A percentile compares a stretch with the other conserved stretches of the same genome.
Evolutionary conservation across 2,113 vertebrate species (phyloP).

Genomic region (Ondatra zibethicus): DNA sequence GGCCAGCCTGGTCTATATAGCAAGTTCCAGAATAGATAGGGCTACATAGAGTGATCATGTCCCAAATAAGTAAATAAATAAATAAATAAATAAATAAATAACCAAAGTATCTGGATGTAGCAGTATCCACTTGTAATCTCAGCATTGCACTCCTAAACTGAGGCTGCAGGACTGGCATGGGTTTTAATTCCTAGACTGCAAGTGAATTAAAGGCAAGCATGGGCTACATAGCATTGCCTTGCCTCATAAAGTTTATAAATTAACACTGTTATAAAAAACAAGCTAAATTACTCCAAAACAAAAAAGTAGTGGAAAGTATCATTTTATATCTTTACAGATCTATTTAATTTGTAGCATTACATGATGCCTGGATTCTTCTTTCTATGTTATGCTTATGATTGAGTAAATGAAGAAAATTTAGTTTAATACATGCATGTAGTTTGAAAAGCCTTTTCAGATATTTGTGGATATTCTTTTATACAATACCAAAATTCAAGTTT

Average conservation of each 20-base stretch:
- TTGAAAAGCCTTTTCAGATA: constrained; percentile 10
- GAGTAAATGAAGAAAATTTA: background rate
- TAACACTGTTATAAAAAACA: background rate
- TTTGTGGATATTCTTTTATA: background rate
- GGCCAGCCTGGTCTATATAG: too few relatives aligned
- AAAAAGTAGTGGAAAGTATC: background rate
- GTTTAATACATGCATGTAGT: background rate
- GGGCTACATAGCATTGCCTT: background rate
- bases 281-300: background rate
- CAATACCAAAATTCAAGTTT: background rate
- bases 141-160: background rate
- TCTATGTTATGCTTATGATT: background rate
- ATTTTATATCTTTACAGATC: background rate
- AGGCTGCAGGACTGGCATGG: background rate
- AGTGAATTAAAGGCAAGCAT: background rate
- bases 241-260: background rate
- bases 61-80: too few relatives aligned
- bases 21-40: too few relatives aligned
- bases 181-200: background rate
- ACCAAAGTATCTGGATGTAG: background rate
- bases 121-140: background rate
- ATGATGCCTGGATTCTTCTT: background rate
- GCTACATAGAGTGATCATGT: too few relatives aligned
- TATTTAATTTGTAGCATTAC: background rate
- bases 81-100: too few relatives aligned